A percentile compares a stretch with the other conserved stretches of the same genome.
phyloP scores from a whole-genome alignment of 2,888 invertebrate species.

The Ecliptopera silaceata region DNA sequence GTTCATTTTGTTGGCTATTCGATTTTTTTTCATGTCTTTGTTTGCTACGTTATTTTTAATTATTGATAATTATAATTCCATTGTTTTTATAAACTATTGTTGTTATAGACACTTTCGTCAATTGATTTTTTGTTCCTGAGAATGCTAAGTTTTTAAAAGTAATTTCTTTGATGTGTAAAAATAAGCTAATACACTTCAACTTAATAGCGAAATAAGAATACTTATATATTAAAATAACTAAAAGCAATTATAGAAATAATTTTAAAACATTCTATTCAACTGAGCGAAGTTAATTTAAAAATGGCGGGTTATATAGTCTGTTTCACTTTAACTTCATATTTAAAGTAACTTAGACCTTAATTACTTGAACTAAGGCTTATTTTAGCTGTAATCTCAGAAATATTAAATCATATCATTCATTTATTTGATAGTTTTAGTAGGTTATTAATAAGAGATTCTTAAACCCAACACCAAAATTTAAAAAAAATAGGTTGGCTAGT shows the following conservation, averaged over 20 bases:
- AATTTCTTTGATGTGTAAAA: not conserved
- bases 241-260: conserved; percentile 38
- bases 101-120: too few species aligned
- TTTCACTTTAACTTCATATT: conserved; percentile 24
- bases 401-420: too few species aligned
- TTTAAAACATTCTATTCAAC: conserved; percentile 48
- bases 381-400: too few species aligned
- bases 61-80: too few species aligned
- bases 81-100: too few species aligned
- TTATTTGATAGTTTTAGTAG: too few species aligned
- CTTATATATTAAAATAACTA: conserved; percentile 43
- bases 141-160: too few species aligned
- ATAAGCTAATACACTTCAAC: not conserved
- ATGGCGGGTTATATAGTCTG: conserved; percentile 56
- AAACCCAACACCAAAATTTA: not conserved
- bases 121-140: too few species aligned
- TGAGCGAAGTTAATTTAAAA: conserved; percentile 69
- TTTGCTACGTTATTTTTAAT: not conserved
- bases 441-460: too few species aligned
- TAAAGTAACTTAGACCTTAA: conserved; percentile 5
- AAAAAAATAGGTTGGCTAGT: too few species aligned
- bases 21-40: conserved; percentile 13
- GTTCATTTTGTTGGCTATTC: conserved; percentile 19
- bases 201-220: not conserved
- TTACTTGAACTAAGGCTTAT: not conserved